Evolutionary conservation across 2,888 invertebrate species (phyloP).

Genomic region (Troides aeacus): DNA sequence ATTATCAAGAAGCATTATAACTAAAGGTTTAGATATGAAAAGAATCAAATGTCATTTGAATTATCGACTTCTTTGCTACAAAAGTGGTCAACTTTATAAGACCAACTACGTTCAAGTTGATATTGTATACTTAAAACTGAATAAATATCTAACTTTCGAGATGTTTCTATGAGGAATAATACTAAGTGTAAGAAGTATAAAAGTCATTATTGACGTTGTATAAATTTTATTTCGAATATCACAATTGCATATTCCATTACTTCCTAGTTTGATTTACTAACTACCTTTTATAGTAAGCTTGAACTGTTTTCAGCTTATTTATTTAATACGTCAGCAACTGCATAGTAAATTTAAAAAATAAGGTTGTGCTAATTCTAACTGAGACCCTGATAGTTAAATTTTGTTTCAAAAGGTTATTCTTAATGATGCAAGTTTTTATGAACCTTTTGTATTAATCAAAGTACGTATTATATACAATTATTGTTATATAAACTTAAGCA

Average conservation of each 20-base stretch:
- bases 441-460: no score
- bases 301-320: not conserved
- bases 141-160: conserved; percentile 22
- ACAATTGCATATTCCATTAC: not conserved
- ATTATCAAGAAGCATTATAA: not conserved
- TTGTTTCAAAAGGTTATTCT: not conserved
- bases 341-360: not conserved
- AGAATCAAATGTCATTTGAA: conserved; percentile 19
- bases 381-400: not conserved
- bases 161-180: conserved; percentile 10
- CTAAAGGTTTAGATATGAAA: not conserved
- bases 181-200: not conserved
- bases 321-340: not conserved
- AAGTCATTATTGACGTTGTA: not conserved
- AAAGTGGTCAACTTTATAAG: conserved; percentile 17
- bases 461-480: no score
- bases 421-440: no score
- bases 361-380: not conserved
- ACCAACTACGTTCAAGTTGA: conserved; percentile 12
- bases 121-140: conserved; percentile 29
- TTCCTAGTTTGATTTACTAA: not conserved
- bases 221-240: not conserved
- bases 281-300: not conserved
- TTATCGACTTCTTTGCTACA: conserved; percentile 4
- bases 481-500: no score